phyloP scores from a whole-genome alignment of 2,888 invertebrate genomes.

The Malachius bipustulatus region DNA sequence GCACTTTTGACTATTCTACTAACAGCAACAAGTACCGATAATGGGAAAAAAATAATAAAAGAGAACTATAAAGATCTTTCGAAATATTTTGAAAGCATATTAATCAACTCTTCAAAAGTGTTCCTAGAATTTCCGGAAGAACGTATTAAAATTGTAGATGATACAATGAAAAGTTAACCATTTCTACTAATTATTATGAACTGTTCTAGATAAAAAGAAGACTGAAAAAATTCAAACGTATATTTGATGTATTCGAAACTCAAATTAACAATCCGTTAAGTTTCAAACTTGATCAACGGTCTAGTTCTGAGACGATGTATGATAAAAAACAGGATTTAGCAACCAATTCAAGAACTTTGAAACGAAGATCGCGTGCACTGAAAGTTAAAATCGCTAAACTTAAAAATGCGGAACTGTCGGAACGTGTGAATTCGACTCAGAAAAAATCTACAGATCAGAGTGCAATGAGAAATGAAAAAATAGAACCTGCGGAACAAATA shows the following conservation, averaged over 20 bases:
- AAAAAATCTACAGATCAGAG: not conserved
- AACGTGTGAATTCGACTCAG: conserved; percentile 12
- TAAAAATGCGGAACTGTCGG: conserved; percentile 24
- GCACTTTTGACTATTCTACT: conserved; percentile 8
- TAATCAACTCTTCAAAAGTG: not conserved
- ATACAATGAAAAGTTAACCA: not conserved
- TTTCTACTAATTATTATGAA: not conserved
- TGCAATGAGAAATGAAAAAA: not conserved
- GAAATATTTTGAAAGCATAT: conserved; percentile 18
- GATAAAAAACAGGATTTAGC: no score
- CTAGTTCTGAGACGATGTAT: not conserved
- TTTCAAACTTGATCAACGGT: not conserved
- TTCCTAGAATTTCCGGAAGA: not conserved
- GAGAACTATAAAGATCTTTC: conserved; percentile 23
- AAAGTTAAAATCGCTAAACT: conserved; percentile 28
- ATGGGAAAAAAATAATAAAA: conserved; percentile 23
- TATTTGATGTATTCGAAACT: conserved; percentile 9
- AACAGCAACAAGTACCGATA: conserved; percentile 12
- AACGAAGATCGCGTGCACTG: conserved; percentile 25
- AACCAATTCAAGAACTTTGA: conserved; percentile 23
- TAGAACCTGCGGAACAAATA: no score
- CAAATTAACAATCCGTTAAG: no score
- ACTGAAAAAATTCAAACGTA: conserved; percentile 17
- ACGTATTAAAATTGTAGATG: not conserved
- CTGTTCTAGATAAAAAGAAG: conserved; percentile 18